These are phyloP conservation scores for Aphidoletes aphidimyza DNA, from an alignment of 2,888 invertebrate species.

Conservation along the genomic window DNA sequence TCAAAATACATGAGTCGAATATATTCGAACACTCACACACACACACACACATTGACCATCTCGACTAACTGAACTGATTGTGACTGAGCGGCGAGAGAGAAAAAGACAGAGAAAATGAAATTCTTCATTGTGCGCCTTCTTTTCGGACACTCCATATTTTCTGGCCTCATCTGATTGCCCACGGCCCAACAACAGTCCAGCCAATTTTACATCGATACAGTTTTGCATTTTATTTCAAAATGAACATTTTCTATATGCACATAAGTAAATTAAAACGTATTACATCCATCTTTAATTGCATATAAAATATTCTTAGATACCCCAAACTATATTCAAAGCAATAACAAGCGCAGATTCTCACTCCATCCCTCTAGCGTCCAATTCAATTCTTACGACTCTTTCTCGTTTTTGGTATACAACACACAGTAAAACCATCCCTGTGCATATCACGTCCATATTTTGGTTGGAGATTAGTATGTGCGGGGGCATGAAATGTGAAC, in stretches of 20 bases:
- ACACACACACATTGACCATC: too few relatives aligned
- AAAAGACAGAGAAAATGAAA: too few relatives aligned
- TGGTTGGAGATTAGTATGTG: not conserved
- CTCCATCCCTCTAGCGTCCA: not conserved
- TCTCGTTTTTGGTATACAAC: not conserved
- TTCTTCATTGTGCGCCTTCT: constrained; percentile 12
- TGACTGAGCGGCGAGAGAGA: too few relatives aligned
- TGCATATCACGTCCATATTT: not conserved
- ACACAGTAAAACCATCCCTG: not conserved
- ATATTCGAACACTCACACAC: too few relatives aligned
- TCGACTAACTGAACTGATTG: too few relatives aligned
- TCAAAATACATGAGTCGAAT: constrained; percentile 26
- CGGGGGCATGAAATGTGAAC: not conserved
- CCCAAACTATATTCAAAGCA: constrained; percentile 4
- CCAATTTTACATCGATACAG: not conserved
- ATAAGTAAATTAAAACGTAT: constrained; percentile 26
- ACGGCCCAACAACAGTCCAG: not conserved
- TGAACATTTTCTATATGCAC: constrained; percentile 5
- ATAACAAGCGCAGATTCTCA: constrained; percentile 4
- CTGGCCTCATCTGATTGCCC: not conserved
- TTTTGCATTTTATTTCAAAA: not conserved
- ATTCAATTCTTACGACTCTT: not conserved
- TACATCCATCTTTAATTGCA: constrained; percentile 7
- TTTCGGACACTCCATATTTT: not conserved
- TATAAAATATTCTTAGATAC: constrained; percentile 42